A percentile compares a stretch with the other conserved stretches of the same genome.
Evolutionary conservation across 2,113 vertebrate genomes (phyloP).

Genomic region (Poeciliopsis prolifica): DNA sequence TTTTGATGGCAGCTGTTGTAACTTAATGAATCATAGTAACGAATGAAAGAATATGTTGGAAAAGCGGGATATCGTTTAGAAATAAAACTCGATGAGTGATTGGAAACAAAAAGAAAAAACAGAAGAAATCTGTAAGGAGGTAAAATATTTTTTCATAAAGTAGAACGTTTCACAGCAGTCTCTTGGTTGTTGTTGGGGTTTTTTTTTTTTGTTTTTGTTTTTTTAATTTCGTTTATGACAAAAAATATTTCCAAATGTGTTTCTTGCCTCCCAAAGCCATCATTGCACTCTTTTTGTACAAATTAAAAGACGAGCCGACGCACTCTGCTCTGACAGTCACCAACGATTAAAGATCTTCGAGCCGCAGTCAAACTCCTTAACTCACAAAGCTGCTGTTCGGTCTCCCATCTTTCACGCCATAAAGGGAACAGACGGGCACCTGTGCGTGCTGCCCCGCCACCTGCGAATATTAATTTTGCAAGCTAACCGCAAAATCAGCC

Average conservation of each 20-base stretch:
- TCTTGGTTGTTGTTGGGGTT: too few species aligned
- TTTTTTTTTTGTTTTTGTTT: neutral
- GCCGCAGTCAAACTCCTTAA: constrained; percentile 63
- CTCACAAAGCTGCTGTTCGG: constrained; percentile 60
- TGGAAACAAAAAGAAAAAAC: neutral
- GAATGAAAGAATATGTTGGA: neutral
- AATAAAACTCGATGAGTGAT: neutral
- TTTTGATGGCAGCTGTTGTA: too few species aligned
- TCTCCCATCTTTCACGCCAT: constrained; percentile 56
- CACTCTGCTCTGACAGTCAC: constrained; percentile 41
- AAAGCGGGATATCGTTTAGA: neutral
- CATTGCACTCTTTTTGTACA: constrained; percentile 67
- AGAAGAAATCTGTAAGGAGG: neutral
- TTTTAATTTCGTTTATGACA: constrained; percentile 13
- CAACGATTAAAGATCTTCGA: constrained; percentile 59
- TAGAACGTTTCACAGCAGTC: constrained; percentile 5
- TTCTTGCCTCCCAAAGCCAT: constrained; percentile 44
- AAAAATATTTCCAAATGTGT: constrained; percentile 6
- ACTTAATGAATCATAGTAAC: neutral
- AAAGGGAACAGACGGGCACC: constrained; percentile 52
- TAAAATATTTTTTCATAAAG: neutral
- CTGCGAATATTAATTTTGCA: constrained; percentile 75
- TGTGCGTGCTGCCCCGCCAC: constrained; percentile 42
- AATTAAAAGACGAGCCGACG: constrained; percentile 43
- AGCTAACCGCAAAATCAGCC: constrained; percentile 62